Percentiles rank a stretch among this genome's conserved stretches.
Conservation (phyloP, 2,888 invertebrate genomes). For the Monochamus alternatus region DNA sequence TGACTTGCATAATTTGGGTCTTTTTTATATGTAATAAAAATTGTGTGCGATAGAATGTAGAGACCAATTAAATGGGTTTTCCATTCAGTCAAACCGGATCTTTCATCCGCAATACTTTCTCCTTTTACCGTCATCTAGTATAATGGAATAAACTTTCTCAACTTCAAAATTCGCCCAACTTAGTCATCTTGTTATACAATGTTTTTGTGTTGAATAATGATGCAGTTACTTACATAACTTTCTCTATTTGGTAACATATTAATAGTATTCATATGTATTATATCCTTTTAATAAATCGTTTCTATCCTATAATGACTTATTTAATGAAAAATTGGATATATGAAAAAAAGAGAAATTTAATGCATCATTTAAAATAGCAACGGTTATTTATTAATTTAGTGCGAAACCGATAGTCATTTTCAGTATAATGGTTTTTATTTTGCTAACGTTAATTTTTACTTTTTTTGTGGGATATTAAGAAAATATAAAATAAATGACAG, state of each 20-base stretch:
- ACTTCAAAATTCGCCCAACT: slow-evolving; percentile 4
- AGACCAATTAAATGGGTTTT: slow-evolving; percentile 7
- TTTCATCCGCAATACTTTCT: slow-evolving; percentile 4
- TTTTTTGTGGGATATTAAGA: too few relatives aligned
- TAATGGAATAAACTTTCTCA: slow-evolving; percentile 19
- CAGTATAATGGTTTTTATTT: too few relatives aligned
- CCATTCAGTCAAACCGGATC: background rate
- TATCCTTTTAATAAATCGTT: too few relatives aligned
- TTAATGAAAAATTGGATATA: too few relatives aligned
- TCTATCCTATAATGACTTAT: too few relatives aligned
- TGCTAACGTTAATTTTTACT: too few relatives aligned
- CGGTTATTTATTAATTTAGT: too few relatives aligned
- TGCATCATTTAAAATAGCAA: too few relatives aligned
- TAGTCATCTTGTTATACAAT: slow-evolving; percentile 22
- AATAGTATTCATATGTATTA: background rate
- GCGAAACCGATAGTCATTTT: too few relatives aligned
- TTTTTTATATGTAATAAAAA: background rate
- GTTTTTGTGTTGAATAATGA: slow-evolving; percentile 15
- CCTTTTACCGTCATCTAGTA: slow-evolving; percentile 13
- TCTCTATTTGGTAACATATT: background rate
- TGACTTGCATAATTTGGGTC: background rate
- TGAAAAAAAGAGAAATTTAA: too few relatives aligned
- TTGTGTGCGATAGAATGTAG: background rate
- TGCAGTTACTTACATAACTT: background rate
- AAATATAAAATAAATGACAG: too few relatives aligned